Evolutionary conservation across 2,888 invertebrate species (phyloP), one percentile per base, ranked within the genome.

Genomic region (Chrysolina haemoptera): DNA sequence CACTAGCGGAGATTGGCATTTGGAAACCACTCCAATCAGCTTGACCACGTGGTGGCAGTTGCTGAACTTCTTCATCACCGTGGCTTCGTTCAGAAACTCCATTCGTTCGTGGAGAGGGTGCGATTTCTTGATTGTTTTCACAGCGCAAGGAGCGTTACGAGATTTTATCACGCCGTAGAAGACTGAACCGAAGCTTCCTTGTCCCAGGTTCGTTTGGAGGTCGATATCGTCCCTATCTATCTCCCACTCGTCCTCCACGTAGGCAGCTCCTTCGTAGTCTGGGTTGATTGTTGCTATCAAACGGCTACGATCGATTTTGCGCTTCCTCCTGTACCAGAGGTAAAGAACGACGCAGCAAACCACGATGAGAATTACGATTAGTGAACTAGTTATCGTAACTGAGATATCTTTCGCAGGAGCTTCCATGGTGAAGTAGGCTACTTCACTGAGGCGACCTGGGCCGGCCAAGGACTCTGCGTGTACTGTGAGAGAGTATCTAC

Each of bases 111-210:
- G 85, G 14, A 90, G 85, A 14, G 89, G 89, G n/a, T 91, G 90
- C 20, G 87, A 87, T 70, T 90, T 90, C 76, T 91, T 90, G 16
- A 93, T 91, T 1, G 93, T 93, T 88, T 93, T 93, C 4, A 93
- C 88, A 1, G 93, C 93, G 80, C 92, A 92, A 0, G 87, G 86
- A 1, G 85, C 80, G 18, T 85, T 87, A 71, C 82, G 84, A 5
- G 84, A 89, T 84, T 82, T 88, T 5, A 90, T 85, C 5, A 89
- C 83, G 0, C 94, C 94, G 79, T 90, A 90, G 81, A 91, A 92
- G 0, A 95, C 94, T 89, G 91, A 92, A 1, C 95, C 95, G 86
- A 95, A 95, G 5, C 93, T 92, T 2, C 95, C 95, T 76, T 92
- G 89, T 0, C 94, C 95, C 16, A 94, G 87, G 71, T 89, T 89